Base-by-base conservation (phyloP, 2,113 vertebrate genomes). In the Forbesichthys agassizii region DNA sequence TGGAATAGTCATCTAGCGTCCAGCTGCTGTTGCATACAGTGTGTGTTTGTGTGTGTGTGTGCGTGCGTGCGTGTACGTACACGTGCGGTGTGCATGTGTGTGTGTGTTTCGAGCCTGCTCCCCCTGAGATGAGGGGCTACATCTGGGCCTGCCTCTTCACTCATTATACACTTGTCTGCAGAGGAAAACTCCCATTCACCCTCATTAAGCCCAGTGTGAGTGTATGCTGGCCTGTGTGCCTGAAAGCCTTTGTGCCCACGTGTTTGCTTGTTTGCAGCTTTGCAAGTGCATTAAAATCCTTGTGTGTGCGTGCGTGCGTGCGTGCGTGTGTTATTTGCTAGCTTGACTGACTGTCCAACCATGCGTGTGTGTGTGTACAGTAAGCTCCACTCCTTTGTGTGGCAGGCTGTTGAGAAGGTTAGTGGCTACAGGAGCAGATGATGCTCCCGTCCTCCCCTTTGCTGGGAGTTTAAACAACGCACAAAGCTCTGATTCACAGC, bases 1-100 rank as follows among this genome's bases (percentile, higher is more conserved):
- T 87, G 86, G 84, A 87, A 76, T 51, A 84, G 82, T 82, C 83
- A 82, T 86, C 79, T 61, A 78, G 77, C 75, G 73, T 84, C 80
- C 83, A 90, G 82, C 82, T 87, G 85, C 79, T 82, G 66, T 56
- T 81, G 70, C 82, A 51, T 9, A 9, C 9, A 13, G 0, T 11
- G 10, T 54, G 52, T 54, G 2, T 6, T 2, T 54, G 14, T 51
- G 49, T 51, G 13, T 13, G 9, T 51, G 3, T 27, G 27, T 27
- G 27, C 3, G 11, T 13, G 11, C n/a, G n/a, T 51, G 13, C 3
- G 49, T 51, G 49, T 51, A 3, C 3, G 51, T 8, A 5, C 4
- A 5, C 11, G 14, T 52, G 51, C 1, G 20, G 20, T 20, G 14
- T 52, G 51, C 14, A 52, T 52, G 11, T 13, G 11, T 51, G 13